A percentile compares a stretch with the other conserved stretches of the same genome.
Conservation (phyloP, 1,140 invertebrate genomes). For the Euwallacea similis region DNA sequence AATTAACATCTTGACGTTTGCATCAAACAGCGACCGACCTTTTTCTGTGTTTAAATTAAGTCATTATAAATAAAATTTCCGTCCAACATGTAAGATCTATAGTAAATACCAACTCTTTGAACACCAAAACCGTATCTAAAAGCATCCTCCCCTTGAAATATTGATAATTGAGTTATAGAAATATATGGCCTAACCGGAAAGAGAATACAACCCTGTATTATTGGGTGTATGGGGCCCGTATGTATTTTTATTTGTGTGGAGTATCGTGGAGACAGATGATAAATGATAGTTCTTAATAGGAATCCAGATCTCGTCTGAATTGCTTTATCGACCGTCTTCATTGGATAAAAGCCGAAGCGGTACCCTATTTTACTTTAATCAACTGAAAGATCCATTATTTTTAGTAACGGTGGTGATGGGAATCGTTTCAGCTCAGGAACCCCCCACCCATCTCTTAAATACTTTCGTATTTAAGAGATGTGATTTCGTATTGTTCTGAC, state of each 20-base stretch:
- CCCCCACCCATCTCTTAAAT: conserved; percentile 19
- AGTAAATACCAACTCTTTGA: not conserved
- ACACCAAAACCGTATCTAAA: conserved; percentile 18
- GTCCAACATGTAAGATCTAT: too few species aligned
- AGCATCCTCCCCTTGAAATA: conserved; percentile 9
- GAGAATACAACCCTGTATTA: conserved; percentile 38
- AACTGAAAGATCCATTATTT: conserved; percentile 41
- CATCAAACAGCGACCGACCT: conserved; percentile 3
- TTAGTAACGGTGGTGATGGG: conserved; percentile 36
- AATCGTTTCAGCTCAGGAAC: conserved; percentile 30
- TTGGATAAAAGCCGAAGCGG: conserved; percentile 44
- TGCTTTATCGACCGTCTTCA: conserved; percentile 45
- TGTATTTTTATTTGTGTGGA: conserved; percentile 43
- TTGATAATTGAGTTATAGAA: conserved; percentile 34
- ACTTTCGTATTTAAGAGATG: not conserved
- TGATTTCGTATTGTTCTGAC: conserved; percentile 10
- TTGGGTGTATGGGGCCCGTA: conserved; percentile 31
- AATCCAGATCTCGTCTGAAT: conserved; percentile 46
- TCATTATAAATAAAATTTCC: too few species aligned
- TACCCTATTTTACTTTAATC: conserved; percentile 45
- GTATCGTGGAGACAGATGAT: conserved; percentile 48
- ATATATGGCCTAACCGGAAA: conserved; percentile 27
- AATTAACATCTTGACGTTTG: conserved; percentile 29
- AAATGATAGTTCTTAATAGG: conserved; percentile 50
- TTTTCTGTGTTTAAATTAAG: too few species aligned